Evolutionary conservation across 2,113 vertebrate species (phyloP), one percentile per base, ranked within the genome.

Genomic region (Myotis yumanensis): DNA sequence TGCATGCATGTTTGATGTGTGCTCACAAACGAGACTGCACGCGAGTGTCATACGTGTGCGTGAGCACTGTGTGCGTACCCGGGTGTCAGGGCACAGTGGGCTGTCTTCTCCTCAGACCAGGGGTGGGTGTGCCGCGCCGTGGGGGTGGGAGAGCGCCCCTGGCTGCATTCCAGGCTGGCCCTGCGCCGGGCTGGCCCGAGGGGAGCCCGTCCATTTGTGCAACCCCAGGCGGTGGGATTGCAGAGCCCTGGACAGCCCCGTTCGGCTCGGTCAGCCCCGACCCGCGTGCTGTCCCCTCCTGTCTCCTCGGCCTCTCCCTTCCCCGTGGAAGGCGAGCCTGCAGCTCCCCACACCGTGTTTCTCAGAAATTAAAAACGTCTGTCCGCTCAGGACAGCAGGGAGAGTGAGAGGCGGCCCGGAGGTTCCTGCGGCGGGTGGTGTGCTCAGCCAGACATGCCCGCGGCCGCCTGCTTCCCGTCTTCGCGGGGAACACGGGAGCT

Each of bases 321-420:
- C 25, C 25, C 30, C 32, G 46, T 18, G 51, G 77, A 87, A 91
- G 68, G 52, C 46, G 2, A 51, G 48, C 10, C 76, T 48, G 54
- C 86, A 66, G 97, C 88, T 87, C 86, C 94, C 43, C 40, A 95
- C 35, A 64, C 75, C 30, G 17, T 22, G 93, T 82, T 93, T 46
- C 85, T 85, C 94, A 94, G 89, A 96, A 97, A 97, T 96, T 96
- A 94, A 93, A 97, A 97, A 80, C 96, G 96, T 96, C 95, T 95
- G 97, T 96, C 93, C 93, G 93, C 82, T 93, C 80, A 77, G 96
- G 95, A 94, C 95, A 95, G 92, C 95, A 71, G 46, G 75, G 90
- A 72, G 68, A n/a, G 73, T 88, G 43, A 90, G 73, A 79, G 75
- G 80, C 79, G 92, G 86, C 46, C 52, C 43, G 82, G 76, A 83